Percentiles rank a stretch among this genome's conserved stretches.
Evolutionary conservation across 2,113 vertebrate species (phyloP).

Genomic region (Panthera leo): DNA sequence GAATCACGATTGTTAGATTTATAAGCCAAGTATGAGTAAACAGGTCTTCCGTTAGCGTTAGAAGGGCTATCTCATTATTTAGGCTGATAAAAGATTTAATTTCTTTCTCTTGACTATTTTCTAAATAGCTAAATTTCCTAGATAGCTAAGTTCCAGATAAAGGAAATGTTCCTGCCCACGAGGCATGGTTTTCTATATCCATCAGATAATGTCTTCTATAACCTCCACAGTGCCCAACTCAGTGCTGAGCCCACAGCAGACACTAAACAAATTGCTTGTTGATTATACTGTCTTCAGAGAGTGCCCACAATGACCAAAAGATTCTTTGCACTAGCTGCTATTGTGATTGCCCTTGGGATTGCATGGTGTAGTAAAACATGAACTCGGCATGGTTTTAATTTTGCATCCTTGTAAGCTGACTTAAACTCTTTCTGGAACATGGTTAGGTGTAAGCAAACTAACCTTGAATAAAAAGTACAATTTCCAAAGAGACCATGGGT

Average conservation of each 20-base stretch:
- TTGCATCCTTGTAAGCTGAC: not conserved
- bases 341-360: not conserved
- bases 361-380: not conserved
- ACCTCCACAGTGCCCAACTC: not conserved
- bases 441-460: not conserved
- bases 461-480: not conserved
- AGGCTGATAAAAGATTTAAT: not conserved
- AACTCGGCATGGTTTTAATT: not conserved
- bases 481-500: not conserved
- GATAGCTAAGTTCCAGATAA: not conserved
- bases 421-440: not conserved
- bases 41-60: not conserved
- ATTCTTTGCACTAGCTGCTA: not conserved
- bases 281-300: not conserved
- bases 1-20: not conserved
- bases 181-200: not conserved
- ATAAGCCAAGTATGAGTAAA: not conserved
- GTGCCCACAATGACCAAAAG: not conserved
- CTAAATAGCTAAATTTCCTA: not conserved
- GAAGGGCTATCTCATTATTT: not conserved
- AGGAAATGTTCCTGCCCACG: not conserved
- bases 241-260: not conserved
- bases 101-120: not conserved
- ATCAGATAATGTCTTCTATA: not conserved
- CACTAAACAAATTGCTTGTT: not conserved